phyloP scores from a whole-genome alignment of 2,888 invertebrate genomes.

The Frankliniella fusca region DNA sequence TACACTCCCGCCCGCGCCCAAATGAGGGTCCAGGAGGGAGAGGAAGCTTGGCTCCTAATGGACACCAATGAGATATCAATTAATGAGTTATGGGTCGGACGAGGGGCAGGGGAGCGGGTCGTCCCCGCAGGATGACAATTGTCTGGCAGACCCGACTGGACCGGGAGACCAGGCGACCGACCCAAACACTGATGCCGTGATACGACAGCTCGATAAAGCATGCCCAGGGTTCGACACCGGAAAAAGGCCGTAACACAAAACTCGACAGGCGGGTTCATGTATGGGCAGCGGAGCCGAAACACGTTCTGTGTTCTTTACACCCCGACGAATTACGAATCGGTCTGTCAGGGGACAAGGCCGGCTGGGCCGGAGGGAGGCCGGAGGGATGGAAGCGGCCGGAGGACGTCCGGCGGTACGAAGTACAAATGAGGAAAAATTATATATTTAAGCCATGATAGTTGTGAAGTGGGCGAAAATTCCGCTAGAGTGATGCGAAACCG shows the following conservation, averaged over 20 bases:
- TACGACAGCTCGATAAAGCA: neutral
- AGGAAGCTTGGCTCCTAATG: neutral
- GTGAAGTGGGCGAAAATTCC: too few species aligned
- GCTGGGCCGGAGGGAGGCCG: too few species aligned
- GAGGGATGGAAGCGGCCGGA: too few species aligned
- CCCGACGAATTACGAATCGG: neutral
- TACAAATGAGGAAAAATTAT: too few species aligned
- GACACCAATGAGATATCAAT: slow-evolving; percentile 24
- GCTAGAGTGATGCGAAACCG: too few species aligned
- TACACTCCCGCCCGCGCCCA: neutral
- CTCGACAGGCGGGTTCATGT: neutral
- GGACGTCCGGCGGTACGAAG: too few species aligned
- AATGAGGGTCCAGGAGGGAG: neutral
- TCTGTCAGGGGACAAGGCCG: too few species aligned
- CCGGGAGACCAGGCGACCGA: neutral
- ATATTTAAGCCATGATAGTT: too few species aligned
- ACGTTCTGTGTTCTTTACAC: neutral
- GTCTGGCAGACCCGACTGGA: neutral
- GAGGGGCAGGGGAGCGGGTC: neutral
- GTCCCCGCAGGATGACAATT: neutral
- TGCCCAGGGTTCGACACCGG: neutral
- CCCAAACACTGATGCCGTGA: slow-evolving; percentile 12
- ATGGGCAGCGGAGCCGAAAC: neutral
- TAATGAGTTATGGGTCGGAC: neutral
- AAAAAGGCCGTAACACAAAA: neutral